Evolutionary conservation across 2,113 vertebrate species (phyloP).

Genomic region (Acanthochromis polyacanthus): DNA sequence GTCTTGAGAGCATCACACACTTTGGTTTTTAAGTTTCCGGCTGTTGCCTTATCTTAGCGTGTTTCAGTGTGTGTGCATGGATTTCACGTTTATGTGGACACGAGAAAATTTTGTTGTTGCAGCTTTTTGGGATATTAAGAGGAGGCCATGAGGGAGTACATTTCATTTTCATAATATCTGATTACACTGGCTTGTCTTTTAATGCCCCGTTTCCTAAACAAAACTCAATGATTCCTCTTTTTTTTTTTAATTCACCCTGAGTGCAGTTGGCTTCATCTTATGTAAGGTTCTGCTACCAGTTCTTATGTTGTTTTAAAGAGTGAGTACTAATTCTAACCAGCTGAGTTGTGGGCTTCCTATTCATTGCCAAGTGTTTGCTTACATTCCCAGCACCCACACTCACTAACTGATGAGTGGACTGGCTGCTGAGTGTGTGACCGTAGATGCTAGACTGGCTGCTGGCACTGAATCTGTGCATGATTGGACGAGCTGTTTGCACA

Average conservation of each 20-base stretch:
- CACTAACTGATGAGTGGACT: slow-evolving; percentile 57
- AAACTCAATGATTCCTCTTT: neutral
- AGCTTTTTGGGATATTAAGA: slow-evolving; percentile 20
- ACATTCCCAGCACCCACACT: slow-evolving; percentile 46
- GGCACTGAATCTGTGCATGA: slow-evolving; percentile 69
- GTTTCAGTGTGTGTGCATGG: slow-evolving; percentile 55
- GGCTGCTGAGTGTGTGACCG: slow-evolving; percentile 57
- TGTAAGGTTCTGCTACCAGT: slow-evolving; percentile 28
- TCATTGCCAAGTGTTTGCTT: slow-evolving; percentile 55
- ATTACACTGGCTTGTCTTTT: neutral
- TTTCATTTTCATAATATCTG: neutral
- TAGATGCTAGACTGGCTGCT: slow-evolving; percentile 56
- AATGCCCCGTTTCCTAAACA: no score
- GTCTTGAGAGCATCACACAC: slow-evolving; percentile 53
- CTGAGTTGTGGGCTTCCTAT: slow-evolving; percentile 53
- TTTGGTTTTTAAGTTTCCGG: slow-evolving; percentile 18
- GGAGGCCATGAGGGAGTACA: neutral
- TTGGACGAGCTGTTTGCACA: slow-evolving; percentile 61
- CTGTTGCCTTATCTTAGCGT: slow-evolving; percentile 26
- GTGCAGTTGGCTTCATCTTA: slow-evolving; percentile 9
- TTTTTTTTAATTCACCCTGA: slow-evolving; percentile 1
- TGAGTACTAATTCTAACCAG: slow-evolving; percentile 52
- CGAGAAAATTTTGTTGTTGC: slow-evolving; percentile 6
- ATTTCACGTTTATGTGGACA: slow-evolving; percentile 28
- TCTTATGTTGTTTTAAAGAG: slow-evolving; percentile 40